Percentiles rank a stretch among this genome's conserved stretches.
Conservation (phyloP, 2,113 vertebrate genomes). For the Menura novaehollandiae region DNA sequence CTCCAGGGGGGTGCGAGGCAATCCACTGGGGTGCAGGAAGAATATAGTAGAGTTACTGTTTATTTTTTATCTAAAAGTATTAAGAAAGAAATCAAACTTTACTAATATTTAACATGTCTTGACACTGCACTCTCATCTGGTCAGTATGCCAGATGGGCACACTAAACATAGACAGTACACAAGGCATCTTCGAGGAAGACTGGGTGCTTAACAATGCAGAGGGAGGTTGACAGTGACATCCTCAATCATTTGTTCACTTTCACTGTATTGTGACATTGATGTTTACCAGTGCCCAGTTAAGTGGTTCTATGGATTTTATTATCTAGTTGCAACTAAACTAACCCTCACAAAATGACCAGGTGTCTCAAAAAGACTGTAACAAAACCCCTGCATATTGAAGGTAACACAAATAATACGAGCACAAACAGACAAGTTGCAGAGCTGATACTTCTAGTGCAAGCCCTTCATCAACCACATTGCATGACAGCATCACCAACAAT, state of each 20-base stretch:
- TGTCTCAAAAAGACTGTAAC: not conserved
- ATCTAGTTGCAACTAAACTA: not conserved
- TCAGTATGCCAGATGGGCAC: not conserved
- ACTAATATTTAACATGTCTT: not conserved
- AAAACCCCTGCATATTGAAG: not conserved
- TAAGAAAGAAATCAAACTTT: not conserved
- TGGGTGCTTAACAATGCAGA: not conserved
- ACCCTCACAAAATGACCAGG: not conserved
- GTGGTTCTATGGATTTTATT: not conserved
- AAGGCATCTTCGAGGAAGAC: not conserved
- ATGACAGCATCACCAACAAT: not conserved
- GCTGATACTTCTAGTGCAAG: not conserved
- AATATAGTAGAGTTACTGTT: not conserved
- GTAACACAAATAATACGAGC: not conserved
- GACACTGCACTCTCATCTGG: not conserved
- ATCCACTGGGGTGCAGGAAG: not conserved
- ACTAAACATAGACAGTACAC: not conserved
- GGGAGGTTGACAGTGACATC: not conserved
- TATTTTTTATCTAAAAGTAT: not conserved
- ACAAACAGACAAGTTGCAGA: not conserved
- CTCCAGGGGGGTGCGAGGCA: not conserved
- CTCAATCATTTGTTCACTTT: not conserved
- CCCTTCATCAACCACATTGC: not conserved
- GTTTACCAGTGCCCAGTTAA: not conserved
- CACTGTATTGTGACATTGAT: not conserved